Base-by-base conservation (phyloP, 2,113 vertebrate species). In the Ochotona curzoniae region DNA sequence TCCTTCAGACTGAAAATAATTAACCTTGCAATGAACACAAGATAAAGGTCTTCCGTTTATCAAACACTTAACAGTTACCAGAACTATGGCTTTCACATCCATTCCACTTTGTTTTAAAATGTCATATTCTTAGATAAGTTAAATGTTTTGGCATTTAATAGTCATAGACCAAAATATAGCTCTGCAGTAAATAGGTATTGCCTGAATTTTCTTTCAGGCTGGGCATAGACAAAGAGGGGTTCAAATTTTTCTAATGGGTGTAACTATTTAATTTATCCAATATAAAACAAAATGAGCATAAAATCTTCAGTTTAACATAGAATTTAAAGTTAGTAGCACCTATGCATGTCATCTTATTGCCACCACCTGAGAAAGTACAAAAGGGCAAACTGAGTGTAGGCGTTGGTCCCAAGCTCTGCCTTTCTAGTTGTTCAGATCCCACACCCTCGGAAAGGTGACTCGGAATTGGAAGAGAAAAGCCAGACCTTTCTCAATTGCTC, bases 111-210 rank as follows among this genome's bases (percentile, higher is more conserved):
- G 26, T 69, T 79, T 83, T 35, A 30, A 83, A 73, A 88, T 69
- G 17, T 38, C 73, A 74, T 54, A 51, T 87, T 84, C 18, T 76
- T 63, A 66, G 86, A 30, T 87, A 93, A 20, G 28, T 26, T 71
- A 35, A 85, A 81, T 44, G 47, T 47, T 74, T 91, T 93, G 54
- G 64, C 80, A 66, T 79, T 75, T 79, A 90, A 90, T 21, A 82
- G 44, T 25, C 32, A 87, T 47, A 28, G 5, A 35, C 17, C 25
- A 9, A 49, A 38, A 63, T 25, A 61, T 2, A 76, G 9, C 14
- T 69, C 18, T 49, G 30, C 49, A 88, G n/a, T 69, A 74, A 44
- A 78, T 47, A 94, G 12, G 21, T 76, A 51, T 9, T 67, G 67
- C 32, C 61, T 81, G n/a, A 28, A 63, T 81, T 90, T 71, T 86